Evolutionary conservation across 2,888 invertebrate species (phyloP), one percentile per base, ranked within the genome.

Genomic region (Nomada fabriciana): DNA sequence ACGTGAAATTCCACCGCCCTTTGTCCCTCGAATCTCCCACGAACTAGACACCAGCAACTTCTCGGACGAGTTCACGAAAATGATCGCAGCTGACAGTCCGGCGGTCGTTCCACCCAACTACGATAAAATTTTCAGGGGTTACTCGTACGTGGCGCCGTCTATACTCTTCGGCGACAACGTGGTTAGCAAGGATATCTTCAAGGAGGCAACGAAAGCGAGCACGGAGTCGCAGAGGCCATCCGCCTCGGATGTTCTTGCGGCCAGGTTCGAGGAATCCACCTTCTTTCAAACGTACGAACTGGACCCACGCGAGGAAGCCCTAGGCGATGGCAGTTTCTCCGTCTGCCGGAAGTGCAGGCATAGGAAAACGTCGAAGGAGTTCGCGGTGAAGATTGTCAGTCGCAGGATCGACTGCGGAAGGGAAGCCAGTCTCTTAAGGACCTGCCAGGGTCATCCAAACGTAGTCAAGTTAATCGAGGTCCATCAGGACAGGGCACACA

Each of bases 11-110:
- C 94, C 96, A 18, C 98, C 99, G 0, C 99, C 99, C 1, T 98
- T 99, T 94, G 96, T 97, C 87, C 99, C 99, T n/a, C 95, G 96
- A 76, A 97, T 99, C 82, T 94, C 94, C 85, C 96, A 97, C 94
- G 98, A 98, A 93, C 95, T 98, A 83, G 99, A 99, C 94, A 98
- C 98, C 18, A 98, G 98, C 92, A 99, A 99, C 95, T 99, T 99
- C 94, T 97, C 98, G 61, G 98, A 98, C 86, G 99, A 99, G 94
- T 99, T 99, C 94, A 99, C 99, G 0, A 96, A 96, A 90, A 97
- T 98, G 96, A 96, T 96, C 69, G 97, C 98, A 10, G 97, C 97
- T 0, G 98, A 99, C 94, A 98, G 98, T 7, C 98, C 98, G 0
- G 98, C 98, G 23, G 96, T 97, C 81, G 96, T 97, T 74, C 98